phyloP scores from a whole-genome alignment of 1,140 invertebrate genomes.

The Bombyx mori region DNA sequence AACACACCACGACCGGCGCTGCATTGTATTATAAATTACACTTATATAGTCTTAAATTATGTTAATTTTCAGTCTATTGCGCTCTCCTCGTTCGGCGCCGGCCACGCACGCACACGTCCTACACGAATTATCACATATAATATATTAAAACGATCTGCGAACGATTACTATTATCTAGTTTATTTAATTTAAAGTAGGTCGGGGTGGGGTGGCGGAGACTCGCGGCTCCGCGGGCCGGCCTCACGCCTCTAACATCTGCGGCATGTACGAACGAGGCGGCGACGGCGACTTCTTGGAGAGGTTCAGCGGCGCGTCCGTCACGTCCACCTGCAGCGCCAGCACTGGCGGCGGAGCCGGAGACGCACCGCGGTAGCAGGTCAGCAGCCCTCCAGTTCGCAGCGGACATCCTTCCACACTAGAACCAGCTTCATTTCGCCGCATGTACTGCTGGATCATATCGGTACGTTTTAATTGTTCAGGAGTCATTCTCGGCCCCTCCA shows the following conservation, averaged over 20 bases:
- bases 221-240: constrained; percentile 58
- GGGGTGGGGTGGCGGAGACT: constrained; percentile 65
- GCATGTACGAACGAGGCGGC: constrained; percentile 72
- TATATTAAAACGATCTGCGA: constrained; percentile 71
- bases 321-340: constrained; percentile 82
- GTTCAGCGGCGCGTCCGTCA: constrained; percentile 86
- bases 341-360: constrained; percentile 62
- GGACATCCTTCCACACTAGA: constrained; percentile 44
- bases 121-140: constrained; percentile 71
- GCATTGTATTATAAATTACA: constrained; percentile 70
- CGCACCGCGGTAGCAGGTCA: constrained; percentile 55
- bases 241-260: constrained; percentile 73
- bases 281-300: constrained; percentile 90
- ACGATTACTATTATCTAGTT: constrained; percentile 66
- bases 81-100: constrained; percentile 69
- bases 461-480: constrained; percentile 90
- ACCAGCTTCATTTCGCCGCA: constrained; percentile 80
- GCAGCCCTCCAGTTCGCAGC: constrained; percentile 31
- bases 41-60: constrained; percentile 70
- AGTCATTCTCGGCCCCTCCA: constrained; percentile 90
- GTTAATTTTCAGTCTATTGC: constrained; percentile 63
- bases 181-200: constrained; percentile 67
- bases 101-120: constrained; percentile 67
- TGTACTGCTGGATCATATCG: constrained; percentile 91
- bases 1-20: constrained; percentile 69